Evolutionary conservation across 2,888 invertebrate species (phyloP).

Genomic region (Cryptocephalus primarius): DNA sequence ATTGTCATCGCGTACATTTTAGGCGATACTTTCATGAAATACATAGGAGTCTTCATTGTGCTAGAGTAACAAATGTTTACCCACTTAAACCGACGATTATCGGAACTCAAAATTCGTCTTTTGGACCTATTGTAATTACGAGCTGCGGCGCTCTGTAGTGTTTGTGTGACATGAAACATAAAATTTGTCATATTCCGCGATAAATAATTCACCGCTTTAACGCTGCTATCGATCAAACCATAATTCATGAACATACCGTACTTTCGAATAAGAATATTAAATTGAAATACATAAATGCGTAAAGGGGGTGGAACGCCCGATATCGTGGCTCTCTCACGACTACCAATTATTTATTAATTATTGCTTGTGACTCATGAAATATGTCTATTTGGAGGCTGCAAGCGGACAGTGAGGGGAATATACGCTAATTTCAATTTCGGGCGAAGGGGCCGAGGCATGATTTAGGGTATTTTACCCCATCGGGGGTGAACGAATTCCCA

Average conservation of each 20-base stretch:
- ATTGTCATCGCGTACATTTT: too few species aligned
- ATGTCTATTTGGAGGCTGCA: too few species aligned
- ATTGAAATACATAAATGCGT: constrained; percentile 31
- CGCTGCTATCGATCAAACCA: constrained; percentile 26
- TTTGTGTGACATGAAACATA: constrained; percentile 12
- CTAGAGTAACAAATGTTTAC: too few species aligned
- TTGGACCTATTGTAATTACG: too few species aligned
- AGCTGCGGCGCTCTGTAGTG: background rate
- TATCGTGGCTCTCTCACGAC: constrained; percentile 27
- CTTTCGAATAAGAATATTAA: constrained; percentile 26
- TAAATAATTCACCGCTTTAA: constrained; percentile 22
- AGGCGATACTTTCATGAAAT: too few species aligned
- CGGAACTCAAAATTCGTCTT: background rate
- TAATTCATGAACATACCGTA: constrained; percentile 28
- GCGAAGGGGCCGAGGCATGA: too few species aligned
- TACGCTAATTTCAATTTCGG: background rate
- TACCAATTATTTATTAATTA: constrained; percentile 31
- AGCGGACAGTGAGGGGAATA: background rate
- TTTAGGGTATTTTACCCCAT: too few species aligned
- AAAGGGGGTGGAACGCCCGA: constrained; percentile 25
- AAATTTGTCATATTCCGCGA: constrained; percentile 20
- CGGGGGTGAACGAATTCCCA: too few species aligned
- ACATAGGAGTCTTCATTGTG: too few species aligned
- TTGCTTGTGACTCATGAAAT: constrained; percentile 6
- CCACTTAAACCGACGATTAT: too few species aligned